phyloP scores from a whole-genome alignment of 2,888 invertebrate species.

The Pomacea canaliculata region DNA sequence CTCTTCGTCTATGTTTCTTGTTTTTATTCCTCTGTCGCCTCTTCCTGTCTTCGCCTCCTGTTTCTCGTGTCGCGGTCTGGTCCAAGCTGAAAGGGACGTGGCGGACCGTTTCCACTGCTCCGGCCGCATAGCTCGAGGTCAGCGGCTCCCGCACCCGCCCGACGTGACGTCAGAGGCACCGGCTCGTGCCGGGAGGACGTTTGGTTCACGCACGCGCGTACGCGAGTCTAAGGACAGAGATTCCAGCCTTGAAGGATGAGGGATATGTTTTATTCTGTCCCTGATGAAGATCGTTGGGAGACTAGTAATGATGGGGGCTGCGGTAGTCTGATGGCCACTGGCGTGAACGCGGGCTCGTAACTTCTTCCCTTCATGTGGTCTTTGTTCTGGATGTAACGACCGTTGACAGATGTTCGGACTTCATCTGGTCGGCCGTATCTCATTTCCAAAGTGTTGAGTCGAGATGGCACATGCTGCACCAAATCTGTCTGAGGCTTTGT shows the following conservation, averaged over 20 bases:
- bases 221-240: neutral
- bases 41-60: neutral
- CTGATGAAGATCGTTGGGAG: neutral
- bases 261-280: neutral
- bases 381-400: too few species aligned
- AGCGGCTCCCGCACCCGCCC: neutral
- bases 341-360: neutral
- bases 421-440: too few species aligned
- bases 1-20: neutral
- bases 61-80: neutral
- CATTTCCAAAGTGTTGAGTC: too few species aligned
- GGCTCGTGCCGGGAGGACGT: neutral
- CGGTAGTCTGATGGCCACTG: neutral
- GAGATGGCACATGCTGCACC: too few species aligned
- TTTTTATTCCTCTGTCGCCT: neutral
- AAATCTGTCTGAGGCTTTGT: too few species aligned
- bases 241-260: neutral
- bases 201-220: neutral
- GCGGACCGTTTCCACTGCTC: conserved; percentile 13
- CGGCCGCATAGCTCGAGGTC: conserved; percentile 7
- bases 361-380: neutral
- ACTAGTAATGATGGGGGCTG: neutral
- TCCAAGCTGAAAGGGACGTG: neutral
- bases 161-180: conserved; percentile 7
- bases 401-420: too few species aligned